A percentile compares a stretch with the other conserved stretches of the same genome.
phyloP scores from a whole-genome alignment of 2,888 invertebrate genomes.

The Phengaris alcon region DNA sequence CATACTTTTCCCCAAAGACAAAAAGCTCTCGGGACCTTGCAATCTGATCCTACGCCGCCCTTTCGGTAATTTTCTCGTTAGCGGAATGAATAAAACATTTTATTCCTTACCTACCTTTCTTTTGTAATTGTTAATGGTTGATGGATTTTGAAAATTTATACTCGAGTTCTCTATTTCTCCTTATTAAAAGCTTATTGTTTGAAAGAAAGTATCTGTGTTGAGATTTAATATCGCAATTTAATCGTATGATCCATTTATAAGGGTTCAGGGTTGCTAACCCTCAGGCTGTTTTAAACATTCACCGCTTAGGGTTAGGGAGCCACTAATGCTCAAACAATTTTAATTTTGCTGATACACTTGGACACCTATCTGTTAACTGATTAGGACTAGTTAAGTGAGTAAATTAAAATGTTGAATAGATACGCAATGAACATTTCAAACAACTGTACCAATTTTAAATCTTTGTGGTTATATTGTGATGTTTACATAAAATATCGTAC shows the following conservation, averaged over 20 bases:
- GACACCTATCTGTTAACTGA: background rate
- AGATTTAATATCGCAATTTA: constrained; percentile 29
- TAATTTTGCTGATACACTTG: background rate
- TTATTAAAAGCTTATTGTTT: constrained; percentile 55
- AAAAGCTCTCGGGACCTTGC: constrained; percentile 67
- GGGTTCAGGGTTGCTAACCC: background rate
- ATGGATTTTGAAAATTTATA: constrained; percentile 74
- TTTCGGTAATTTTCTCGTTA: constrained; percentile 78
- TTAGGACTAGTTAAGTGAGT: too few species aligned
- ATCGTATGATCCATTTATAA: constrained; percentile 25
- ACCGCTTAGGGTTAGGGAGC: background rate
- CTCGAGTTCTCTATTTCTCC: constrained; percentile 59
- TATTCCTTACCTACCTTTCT: constrained; percentile 76
- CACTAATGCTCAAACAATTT: background rate
- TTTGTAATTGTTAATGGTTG: constrained; percentile 78
- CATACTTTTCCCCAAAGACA: constrained; percentile 71
- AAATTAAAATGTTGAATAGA: too few species aligned
- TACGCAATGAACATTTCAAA: too few species aligned
- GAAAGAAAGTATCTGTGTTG: constrained; percentile 32
- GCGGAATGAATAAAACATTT: constrained; percentile 79
- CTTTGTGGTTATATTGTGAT: too few species aligned
- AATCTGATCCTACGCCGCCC: constrained; percentile 73
- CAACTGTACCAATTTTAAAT: too few species aligned
- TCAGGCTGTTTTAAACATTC: background rate
- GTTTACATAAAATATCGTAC: too few species aligned